These are phyloP conservation scores for Anolis carolinensis DNA, from an alignment of 2,113 vertebrate genomes.

Conservation along the genomic window DNA sequence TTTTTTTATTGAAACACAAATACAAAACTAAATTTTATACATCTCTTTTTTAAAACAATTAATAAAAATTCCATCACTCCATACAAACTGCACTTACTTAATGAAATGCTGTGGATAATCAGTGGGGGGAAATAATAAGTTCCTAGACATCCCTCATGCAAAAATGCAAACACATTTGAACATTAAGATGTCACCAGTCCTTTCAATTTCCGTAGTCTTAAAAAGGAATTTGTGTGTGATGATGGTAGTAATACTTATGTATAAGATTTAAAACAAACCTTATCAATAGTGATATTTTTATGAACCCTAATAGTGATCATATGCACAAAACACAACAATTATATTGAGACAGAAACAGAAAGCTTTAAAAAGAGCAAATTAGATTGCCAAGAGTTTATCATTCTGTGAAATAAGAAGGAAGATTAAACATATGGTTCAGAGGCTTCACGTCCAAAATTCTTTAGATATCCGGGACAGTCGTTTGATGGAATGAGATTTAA, in stretches of 20 bases:
- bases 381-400: rapidly evolving
- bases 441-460: neutral
- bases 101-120: slow-evolving; percentile 52
- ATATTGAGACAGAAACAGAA: neutral
- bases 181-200: slow-evolving; percentile 8
- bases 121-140: slow-evolving; percentile 54
- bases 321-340: neutral
- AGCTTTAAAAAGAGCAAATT: slow-evolving; percentile 22
- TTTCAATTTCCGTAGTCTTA: slow-evolving; percentile 5
- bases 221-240: neutral
- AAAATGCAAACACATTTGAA: slow-evolving; percentile 23
- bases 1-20: slow-evolving; percentile 70
- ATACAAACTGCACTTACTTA: slow-evolving; percentile 39
- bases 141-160: slow-evolving; percentile 31
- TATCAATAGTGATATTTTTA: neutral
- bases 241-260: slow-evolving; percentile 20
- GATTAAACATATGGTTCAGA: slow-evolving; percentile 9
- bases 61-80: slow-evolving; percentile 56
- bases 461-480: slow-evolving; percentile 23
- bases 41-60: slow-evolving; percentile 52
- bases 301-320: neutral
- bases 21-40: slow-evolving; percentile 73
- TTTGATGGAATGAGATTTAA: neutral
- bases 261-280: neutral
- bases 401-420: neutral